Evolutionary conservation across 2,888 invertebrate species (phyloP), one percentile per base, ranked within the genome.

Genomic region (Dynastes tityus): DNA sequence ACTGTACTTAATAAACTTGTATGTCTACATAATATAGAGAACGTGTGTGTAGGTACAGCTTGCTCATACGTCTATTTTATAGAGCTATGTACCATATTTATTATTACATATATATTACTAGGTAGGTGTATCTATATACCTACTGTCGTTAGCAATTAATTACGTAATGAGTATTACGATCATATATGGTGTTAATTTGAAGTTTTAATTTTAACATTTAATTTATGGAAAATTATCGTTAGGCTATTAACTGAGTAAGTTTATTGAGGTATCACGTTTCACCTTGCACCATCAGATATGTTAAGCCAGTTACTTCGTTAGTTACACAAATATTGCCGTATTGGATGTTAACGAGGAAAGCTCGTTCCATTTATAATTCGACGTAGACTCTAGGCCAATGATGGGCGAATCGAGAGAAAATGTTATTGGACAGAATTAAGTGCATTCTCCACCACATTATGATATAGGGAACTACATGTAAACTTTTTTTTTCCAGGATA

Each of bases 151-250:
- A 40, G 68, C 51, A 61, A 71, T 63, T 77, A 77, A 71, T 77
- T 77, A 70, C 71, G 71, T 77, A 77, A 77, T 70, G 29, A 53
- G 63, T 32, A 40, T 77, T 51, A 58, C 51, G 29, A 22, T 49
- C 45, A 61, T 77, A 71, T 77, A 77, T 71, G 71, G 77, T 63
- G 77, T 77, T 77, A 71, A 71, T 71, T 77, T 71, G 27, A 53
- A 67, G 58, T 73, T 73, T 73, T 58, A 73, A 73, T 58, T 73
- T 58, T 16, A n/a, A 4, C 58, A 37, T 73, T 70, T 73, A 58
- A 58, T 58, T 58, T 58, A 73, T 22, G n/a, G 73, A 61, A 73
- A 58, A 73, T 61, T 73, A 40, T 40, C 58, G 40, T 37, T 37
- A 29, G 73, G 73, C 27, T 32, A 53, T 53, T 70, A 70, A 70